Percentiles rank a stretch among this genome's conserved stretches.
phyloP scores from a whole-genome alignment of 2,113 vertebrate genomes.

The Turdus rufiventris region DNA sequence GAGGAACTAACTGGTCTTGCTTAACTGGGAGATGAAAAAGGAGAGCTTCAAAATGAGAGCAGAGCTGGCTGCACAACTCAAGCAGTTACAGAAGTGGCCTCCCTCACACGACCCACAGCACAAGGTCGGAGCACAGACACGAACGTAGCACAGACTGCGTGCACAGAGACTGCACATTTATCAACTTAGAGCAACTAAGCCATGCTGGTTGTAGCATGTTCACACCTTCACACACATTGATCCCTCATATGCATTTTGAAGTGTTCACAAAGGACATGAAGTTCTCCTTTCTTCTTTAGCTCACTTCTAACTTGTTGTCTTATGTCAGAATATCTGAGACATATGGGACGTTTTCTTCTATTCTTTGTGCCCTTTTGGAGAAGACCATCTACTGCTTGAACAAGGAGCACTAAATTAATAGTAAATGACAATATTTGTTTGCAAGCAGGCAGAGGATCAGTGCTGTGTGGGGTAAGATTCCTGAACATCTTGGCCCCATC shows the following conservation, averaged over 20 bases:
- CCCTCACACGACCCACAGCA: rapidly evolving
- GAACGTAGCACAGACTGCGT: rapidly evolving
- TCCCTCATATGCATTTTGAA: background rate
- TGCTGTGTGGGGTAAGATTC: background rate
- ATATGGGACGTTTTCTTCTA: background rate
- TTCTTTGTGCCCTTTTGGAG: background rate
- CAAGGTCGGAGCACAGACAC: rapidly evolving
- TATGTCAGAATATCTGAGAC: background rate
- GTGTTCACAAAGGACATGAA: background rate
- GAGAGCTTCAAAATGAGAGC: background rate
- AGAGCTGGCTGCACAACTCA: background rate
- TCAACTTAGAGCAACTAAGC: background rate
- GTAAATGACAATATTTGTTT: background rate
- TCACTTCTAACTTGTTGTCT: background rate
- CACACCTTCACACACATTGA: background rate
- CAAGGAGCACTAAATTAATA: background rate
- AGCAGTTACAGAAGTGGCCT: background rate
- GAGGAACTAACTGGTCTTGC: background rate
- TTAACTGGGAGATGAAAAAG: background rate
- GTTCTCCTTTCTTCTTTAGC: background rate
- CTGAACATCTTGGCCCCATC: background rate
- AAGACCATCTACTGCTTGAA: background rate
- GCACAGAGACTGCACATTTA: background rate
- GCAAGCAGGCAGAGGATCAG: background rate
- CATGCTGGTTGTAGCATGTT: background rate